A percentile compares a stretch with the other conserved stretches of the same genome.
Evolutionary conservation across 2,888 invertebrate genomes (phyloP).

Genomic region (Dastarcus helophoroides): DNA sequence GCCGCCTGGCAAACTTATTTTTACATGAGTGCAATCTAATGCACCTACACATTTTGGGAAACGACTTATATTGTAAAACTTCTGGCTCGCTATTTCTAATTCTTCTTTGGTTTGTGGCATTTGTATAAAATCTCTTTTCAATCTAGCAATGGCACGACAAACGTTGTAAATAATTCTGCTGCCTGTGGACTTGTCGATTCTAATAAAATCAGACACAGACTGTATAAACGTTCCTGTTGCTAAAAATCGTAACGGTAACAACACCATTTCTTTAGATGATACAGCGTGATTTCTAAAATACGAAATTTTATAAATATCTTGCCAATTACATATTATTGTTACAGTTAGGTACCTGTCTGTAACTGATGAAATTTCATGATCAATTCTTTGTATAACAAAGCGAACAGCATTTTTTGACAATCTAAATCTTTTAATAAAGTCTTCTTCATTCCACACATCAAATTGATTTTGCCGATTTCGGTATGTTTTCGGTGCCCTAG

Average conservation of each 20-base stretch:
- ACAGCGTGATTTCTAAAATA: constrained; percentile 5
- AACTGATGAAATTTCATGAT: neutral
- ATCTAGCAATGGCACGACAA: constrained; percentile 1
- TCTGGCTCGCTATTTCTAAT: neutral
- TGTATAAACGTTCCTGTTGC: constrained; percentile 6
- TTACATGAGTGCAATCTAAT: constrained; percentile 8
- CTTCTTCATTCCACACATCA: constrained; percentile 6
- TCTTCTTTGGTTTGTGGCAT: neutral
- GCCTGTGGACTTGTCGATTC: constrained; percentile 5
- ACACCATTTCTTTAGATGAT: constrained; percentile 4
- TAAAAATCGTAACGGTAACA: constrained; percentile 3
- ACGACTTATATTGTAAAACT: constrained; percentile 2
- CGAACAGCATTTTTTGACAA: constrained; percentile 5
- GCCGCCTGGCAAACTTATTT: constrained; percentile 7
- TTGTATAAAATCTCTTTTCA: neutral
- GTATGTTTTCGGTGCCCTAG: constrained; percentile 2
- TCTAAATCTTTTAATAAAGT: constrained; percentile 7
- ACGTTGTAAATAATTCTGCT: constrained; percentile 4
- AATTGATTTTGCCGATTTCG: constrained; percentile 6
- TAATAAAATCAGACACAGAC: constrained; percentile 1
- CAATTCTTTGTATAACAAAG: constrained; percentile 4
- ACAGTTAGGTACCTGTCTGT: constrained; percentile 5
- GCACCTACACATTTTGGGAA: constrained; percentile 7
- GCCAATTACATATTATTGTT: constrained; percentile 1
- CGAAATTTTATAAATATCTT: neutral